phyloP scores from a whole-genome alignment of 2,888 invertebrate genomes.

The Smittia aterrima region DNA sequence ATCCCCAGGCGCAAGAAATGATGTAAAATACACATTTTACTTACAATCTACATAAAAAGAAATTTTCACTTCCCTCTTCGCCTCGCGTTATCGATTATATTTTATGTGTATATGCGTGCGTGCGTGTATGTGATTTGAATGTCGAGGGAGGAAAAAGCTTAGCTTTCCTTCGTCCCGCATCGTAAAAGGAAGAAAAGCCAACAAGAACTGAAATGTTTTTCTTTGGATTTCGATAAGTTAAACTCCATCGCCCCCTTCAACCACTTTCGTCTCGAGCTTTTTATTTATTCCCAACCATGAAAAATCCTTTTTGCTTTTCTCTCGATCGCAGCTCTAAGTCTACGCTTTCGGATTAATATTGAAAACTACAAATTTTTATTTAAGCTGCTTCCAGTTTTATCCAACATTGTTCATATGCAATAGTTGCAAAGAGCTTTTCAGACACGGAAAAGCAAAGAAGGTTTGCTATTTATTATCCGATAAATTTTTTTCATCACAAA shows the following conservation, averaged over 20 bases:
- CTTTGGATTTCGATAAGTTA: background rate
- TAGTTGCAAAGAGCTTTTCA: too few relatives aligned
- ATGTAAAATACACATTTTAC: conserved; percentile 27
- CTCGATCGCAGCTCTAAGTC: too few relatives aligned
- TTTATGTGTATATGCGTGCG: conserved; percentile 3
- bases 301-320: background rate
- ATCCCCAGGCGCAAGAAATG: conserved; percentile 12
- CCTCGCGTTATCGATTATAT: conserved; percentile 31
- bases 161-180: background rate
- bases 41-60: background rate
- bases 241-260: background rate
- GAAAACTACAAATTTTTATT: too few relatives aligned
- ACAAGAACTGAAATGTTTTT: background rate
- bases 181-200: background rate
- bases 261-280: background rate
- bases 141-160: background rate
- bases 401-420: too few relatives aligned
- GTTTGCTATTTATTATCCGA: too few relatives aligned
- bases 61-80: background rate
- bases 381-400: too few relatives aligned
- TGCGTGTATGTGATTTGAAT: conserved; percentile 13
- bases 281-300: too few relatives aligned
- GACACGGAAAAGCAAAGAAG: too few relatives aligned
- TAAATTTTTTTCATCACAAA: too few relatives aligned
- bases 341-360: too few relatives aligned